Conservation (phyloP, 2,888 invertebrate genomes). For the Diarsia mendica region DNA sequence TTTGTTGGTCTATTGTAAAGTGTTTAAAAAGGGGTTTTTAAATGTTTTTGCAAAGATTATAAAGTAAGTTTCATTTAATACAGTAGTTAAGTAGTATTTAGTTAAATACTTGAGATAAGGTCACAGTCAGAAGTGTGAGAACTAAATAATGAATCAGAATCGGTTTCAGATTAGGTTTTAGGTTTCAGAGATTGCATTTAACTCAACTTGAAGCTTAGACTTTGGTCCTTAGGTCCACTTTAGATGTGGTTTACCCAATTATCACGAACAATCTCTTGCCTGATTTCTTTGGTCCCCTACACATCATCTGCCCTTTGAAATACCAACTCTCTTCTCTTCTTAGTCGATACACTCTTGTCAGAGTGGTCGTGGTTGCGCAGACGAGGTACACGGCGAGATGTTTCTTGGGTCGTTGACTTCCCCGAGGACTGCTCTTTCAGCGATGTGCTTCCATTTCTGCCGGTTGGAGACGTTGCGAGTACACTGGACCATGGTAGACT, state of each 20-base stretch:
- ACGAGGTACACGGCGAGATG: too few relatives aligned
- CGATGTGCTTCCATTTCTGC: too few relatives aligned
- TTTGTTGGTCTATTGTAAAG: slow-evolving; percentile 23
- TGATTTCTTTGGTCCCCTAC: not conserved
- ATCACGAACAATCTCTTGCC: too few relatives aligned
- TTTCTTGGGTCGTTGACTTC: too few relatives aligned
- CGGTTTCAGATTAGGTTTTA: not conserved
- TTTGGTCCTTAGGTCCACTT: not conserved
- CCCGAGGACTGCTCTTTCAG: too few relatives aligned
- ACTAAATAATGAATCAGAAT: not conserved
- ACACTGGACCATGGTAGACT: too few relatives aligned
- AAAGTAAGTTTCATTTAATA: not conserved
- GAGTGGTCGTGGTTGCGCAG: too few relatives aligned
- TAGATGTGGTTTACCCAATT: not conserved
- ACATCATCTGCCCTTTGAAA: not conserved
- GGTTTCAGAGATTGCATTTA: not conserved
- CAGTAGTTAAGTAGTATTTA: slow-evolving; percentile 45
- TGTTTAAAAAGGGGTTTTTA: slow-evolving; percentile 16
- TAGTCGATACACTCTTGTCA: too few relatives aligned
- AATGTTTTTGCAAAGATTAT: slow-evolving; percentile 24
- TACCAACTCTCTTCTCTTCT: too few relatives aligned
- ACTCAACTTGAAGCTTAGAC: not conserved
- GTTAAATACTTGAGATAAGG: slow-evolving; percentile 24
- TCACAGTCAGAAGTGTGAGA: slow-evolving; percentile 15
- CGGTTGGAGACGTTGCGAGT: too few relatives aligned